Base-by-base conservation (phyloP, 2,113 vertebrate genomes). In the Rhinoderma darwinii region DNA sequence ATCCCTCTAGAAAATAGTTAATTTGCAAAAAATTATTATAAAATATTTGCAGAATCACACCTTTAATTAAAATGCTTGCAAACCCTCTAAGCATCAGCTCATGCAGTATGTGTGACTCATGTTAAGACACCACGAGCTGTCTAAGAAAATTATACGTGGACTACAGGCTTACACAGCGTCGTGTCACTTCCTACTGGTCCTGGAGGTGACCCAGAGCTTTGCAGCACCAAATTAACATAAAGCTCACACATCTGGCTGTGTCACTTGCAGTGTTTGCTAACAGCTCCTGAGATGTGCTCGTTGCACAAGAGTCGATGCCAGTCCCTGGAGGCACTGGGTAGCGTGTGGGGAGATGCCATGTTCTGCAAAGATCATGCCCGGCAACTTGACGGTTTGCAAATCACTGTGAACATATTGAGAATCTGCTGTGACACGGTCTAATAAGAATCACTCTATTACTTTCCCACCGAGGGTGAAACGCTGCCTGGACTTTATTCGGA, bases 71-170 rank as follows among this genome's bases (percentile, higher is more conserved):
- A 90, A 84, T 90, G 89, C 89, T 80, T 88, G 88, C 88, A 89
- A 93, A 91, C 91, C 87, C 89, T 89, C 87, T 86, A 90, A 91
- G 83, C 88, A 78, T 41, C 76, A 27, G 90, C 91, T 93, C 91
- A 47, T 72, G 90, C 91, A 90, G 89, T 91, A 93, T 90, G 89
- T 89, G 89, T 91, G 93, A 93, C 93, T 93, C 92, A 89, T 89
- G 91, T 91, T 90, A 91, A 93, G 92, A 92, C 85, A 90, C 82
- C 88, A 88, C 89, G 78, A 72, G 74, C 88, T 88, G 82, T 86
- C 90, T 90, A 91, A 91, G 89, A 81, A 27, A 88, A 88, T 86
- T 12, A 1, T 84, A 47, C 12, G 59, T 74, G 87, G 88, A 90
- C 90, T 83, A 84, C 56, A 15, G 88, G 92, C 91, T 93, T 91